Conservation (phyloP, 2,797 vertebrate species). For the Psittacula echo region DNA sequence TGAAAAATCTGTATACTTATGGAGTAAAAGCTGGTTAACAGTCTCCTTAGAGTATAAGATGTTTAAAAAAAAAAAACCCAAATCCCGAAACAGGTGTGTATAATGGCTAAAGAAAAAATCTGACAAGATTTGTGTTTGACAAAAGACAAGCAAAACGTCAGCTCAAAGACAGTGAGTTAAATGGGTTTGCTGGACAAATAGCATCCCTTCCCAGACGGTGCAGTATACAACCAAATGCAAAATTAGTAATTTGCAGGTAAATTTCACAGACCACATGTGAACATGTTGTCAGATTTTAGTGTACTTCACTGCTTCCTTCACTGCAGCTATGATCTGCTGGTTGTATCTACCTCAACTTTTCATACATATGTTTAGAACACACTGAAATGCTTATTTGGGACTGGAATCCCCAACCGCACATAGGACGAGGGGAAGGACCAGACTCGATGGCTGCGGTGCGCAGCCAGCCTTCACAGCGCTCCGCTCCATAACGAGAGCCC, state of each 20-base stretch:
- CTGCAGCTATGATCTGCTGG: not conserved
- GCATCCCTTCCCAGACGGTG: not conserved
- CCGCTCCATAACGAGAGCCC: rapidly evolving
- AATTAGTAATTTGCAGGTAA: not conserved
- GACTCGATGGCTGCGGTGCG: rapidly evolving
- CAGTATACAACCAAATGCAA: not conserved
- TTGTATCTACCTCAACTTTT: rapidly evolving
- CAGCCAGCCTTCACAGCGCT: too few relatives aligned
- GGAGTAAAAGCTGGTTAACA: not conserved
- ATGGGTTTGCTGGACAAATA: not conserved
- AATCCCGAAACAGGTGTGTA: not conserved
- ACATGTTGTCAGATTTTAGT: not conserved
- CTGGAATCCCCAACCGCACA: rapidly evolving
- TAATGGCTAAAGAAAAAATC: not conserved
- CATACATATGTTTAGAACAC: rapidly evolving
- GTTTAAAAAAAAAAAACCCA: not conserved
- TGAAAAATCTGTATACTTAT: not conserved
- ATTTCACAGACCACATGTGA: not conserved
- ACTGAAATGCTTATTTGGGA: too few relatives aligned
- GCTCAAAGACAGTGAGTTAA: not conserved
- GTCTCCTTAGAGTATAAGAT: not conserved
- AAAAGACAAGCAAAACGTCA: not conserved
- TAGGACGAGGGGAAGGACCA: rapidly evolving
- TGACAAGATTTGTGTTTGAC: not conserved
- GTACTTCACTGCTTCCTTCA: not conserved